Percentiles rank a stretch among this genome's conserved stretches.
Evolutionary conservation across 2,113 vertebrate genomes (phyloP).

Genomic region (Perca fluviatilis): DNA sequence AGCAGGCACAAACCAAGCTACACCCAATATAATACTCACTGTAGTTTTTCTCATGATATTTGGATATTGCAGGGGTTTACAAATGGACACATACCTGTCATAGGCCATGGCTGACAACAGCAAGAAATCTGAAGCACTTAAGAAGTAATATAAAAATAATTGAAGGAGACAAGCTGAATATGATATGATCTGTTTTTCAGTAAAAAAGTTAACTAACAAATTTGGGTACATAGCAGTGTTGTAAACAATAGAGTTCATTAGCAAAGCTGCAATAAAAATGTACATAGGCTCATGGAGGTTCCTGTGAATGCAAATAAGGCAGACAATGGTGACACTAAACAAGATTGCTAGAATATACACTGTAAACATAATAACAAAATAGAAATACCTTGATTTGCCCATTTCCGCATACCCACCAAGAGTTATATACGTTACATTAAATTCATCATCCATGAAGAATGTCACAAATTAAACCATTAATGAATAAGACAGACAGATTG

Average conservation of each 20-base stretch:
- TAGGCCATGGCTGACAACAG: constrained; percentile 45
- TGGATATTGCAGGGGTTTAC: constrained; percentile 7
- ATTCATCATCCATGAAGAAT: background rate
- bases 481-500: background rate
- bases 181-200: constrained; percentile 38
- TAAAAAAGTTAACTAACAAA: constrained; percentile 25
- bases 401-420: constrained; percentile 13
- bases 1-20: constrained; percentile 47
- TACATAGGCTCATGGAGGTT: constrained; percentile 46
- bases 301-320: background rate
- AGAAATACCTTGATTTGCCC: constrained; percentile 5
- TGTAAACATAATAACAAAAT: constrained; percentile 26
- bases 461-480: background rate
- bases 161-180: constrained; percentile 48
- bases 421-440: constrained; percentile 28
- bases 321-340: constrained; percentile 25
- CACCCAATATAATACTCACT: background rate
- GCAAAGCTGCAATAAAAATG: constrained; percentile 26
- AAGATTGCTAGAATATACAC: constrained; percentile 20
- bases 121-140: constrained; percentile 22
- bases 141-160: constrained; percentile 13
- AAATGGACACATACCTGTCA: constrained; percentile 52
- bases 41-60: constrained; percentile 17
- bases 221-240: constrained; percentile 1
- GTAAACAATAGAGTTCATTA: background rate